phyloP scores from a whole-genome alignment of 2,888 invertebrate genomes.

The Drosophila sordidula region DNA sequence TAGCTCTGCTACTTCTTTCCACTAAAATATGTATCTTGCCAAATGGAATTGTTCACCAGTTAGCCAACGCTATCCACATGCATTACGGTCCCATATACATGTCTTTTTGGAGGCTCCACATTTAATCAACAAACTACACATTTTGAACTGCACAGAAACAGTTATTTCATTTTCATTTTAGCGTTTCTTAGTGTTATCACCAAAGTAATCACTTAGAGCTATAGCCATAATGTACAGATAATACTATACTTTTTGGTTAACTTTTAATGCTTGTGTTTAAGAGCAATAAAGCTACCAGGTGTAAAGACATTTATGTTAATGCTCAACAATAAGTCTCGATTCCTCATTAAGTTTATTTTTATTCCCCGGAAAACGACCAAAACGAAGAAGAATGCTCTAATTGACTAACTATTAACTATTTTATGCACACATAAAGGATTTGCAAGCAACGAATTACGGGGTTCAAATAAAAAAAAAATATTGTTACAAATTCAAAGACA shows the following conservation, averaged over 20 bases:
- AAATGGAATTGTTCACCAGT: constrained; percentile 26
- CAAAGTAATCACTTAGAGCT: neutral
- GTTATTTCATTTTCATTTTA: neutral
- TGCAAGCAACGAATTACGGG: no score
- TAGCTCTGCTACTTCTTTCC: constrained; percentile 5
- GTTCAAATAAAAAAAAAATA: no score
- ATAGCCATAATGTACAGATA: neutral
- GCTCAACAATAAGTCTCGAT: no score
- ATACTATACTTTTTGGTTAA: neutral
- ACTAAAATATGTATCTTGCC: constrained; percentile 38
- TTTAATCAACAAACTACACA: constrained; percentile 7
- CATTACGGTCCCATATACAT: constrained; percentile 1
- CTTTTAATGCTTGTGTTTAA: neutral
- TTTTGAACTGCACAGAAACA: constrained; percentile 2
- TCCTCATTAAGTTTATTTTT: no score
- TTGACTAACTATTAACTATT: no score
- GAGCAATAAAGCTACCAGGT: neutral
- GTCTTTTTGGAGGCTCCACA: constrained; percentile 11
- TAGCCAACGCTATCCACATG: neutral
- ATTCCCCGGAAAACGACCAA: no score
- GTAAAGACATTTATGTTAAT: neutral
- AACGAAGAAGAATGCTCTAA: no score
- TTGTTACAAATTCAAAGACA: no score
- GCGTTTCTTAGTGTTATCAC: no score
- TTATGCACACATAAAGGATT: no score